Evolutionary conservation across 2,888 invertebrate species (phyloP).

Genomic region (Eucera pruinosa): DNA sequence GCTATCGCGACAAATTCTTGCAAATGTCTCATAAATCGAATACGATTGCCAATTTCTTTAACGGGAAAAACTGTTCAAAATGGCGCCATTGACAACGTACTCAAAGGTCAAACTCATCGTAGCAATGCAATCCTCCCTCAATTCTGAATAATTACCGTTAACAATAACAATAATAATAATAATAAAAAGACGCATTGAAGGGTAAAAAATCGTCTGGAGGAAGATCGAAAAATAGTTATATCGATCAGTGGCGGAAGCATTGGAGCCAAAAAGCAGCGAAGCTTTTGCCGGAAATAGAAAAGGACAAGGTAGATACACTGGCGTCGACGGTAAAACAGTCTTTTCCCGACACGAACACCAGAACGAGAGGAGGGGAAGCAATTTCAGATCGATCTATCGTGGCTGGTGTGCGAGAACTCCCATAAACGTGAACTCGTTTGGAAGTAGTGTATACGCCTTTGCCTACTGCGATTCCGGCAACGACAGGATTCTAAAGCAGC

Average conservation of each 20-base stretch:
- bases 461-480: conserved; percentile 30
- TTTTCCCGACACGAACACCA: neutral
- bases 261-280: neutral
- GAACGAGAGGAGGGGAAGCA: conserved; percentile 15
- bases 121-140: too few relatives aligned
- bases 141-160: too few relatives aligned
- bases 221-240: too few relatives aligned
- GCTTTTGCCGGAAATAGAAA: conserved; percentile 10
- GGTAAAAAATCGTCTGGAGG: too few relatives aligned
- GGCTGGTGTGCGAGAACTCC: conserved; percentile 3
- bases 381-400: conserved; percentile 62
- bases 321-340: conserved; percentile 17
- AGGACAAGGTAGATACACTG: conserved; percentile 3
- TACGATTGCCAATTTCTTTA: too few relatives aligned
- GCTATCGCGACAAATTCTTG: too few relatives aligned
- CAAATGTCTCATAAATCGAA: too few relatives aligned
- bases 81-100: too few relatives aligned
- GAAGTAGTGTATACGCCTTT: conserved; percentile 14
- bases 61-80: too few relatives aligned
- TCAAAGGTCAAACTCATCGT: too few relatives aligned
- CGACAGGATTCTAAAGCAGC: conserved; percentile 41
- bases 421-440: conserved; percentile 10
- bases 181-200: too few relatives aligned
- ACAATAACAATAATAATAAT: too few relatives aligned
- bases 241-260: neutral